Conservation (phyloP, 2,888 invertebrate genomes). For the Lottia gigantea region DNA sequence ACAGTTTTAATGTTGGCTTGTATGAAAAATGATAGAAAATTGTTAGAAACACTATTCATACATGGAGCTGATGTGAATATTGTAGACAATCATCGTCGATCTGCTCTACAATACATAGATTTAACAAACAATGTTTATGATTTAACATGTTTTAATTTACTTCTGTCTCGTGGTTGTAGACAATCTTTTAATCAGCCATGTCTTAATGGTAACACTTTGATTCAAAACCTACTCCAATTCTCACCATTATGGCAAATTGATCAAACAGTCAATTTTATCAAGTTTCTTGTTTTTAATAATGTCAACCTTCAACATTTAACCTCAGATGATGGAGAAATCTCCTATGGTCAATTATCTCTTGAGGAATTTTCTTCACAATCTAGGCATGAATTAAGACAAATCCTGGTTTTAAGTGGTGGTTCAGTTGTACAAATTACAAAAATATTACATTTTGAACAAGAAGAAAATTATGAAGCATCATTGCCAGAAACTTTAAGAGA, state of each 20-base stretch:
- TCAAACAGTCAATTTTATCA: not conserved
- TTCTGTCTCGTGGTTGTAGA: not conserved
- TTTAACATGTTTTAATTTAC: not conserved
- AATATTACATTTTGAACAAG: not conserved
- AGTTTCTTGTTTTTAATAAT: not conserved
- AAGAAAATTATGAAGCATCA: not conserved
- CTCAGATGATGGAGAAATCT: not conserved
- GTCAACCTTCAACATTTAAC: not conserved
- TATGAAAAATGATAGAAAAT: slow-evolving; percentile 4
- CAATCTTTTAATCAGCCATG: not conserved
- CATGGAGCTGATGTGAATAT: not conserved
- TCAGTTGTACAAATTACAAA: not conserved
- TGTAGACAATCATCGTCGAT: not conserved
- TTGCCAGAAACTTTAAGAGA: not conserved
- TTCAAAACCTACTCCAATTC: not conserved
- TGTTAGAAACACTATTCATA: not conserved
- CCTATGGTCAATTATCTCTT: not conserved
- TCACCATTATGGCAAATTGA: not conserved
- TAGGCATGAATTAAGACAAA: not conserved
- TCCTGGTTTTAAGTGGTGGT: not conserved
- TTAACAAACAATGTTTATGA: not conserved
- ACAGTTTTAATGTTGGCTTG: not conserved
- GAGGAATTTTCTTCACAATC: not conserved
- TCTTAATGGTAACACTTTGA: not conserved
- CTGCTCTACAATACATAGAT: not conserved